These are phyloP conservation scores for Linurgus olivaceus DNA, from an alignment of 2,797 vertebrate genomes.

Conservation along the genomic window DNA sequence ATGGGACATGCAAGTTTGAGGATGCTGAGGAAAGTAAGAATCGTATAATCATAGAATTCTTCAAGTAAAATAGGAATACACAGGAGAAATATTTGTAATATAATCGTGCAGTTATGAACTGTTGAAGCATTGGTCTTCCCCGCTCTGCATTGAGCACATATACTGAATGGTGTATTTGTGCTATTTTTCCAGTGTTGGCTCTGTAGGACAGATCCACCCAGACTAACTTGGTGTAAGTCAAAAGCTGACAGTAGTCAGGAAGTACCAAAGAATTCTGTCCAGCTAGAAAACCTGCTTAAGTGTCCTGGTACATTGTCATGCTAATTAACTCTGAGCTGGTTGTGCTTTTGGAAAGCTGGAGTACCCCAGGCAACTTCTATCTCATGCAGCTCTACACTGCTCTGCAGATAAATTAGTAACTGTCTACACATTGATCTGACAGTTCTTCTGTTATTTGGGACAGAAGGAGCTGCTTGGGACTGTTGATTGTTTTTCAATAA, in stretches of 20 bases:
- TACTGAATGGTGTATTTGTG: not conserved
- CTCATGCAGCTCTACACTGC: not conserved
- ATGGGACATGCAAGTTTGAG: not conserved
- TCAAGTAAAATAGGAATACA: not conserved
- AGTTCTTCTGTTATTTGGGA: not conserved
- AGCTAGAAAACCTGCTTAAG: not conserved
- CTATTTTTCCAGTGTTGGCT: not conserved
- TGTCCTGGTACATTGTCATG: accelerated
- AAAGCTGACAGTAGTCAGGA: not conserved
- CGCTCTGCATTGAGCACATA: not conserved
- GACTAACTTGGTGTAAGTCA: not conserved
- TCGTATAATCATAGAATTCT: not conserved
- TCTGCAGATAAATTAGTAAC: not conserved
- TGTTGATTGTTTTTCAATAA: not conserved
- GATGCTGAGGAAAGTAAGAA: not conserved
- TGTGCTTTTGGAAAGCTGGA: not conserved
- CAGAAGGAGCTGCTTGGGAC: not conserved
- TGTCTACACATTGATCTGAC: not conserved
- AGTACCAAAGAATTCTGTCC: not conserved
- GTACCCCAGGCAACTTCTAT: not conserved
- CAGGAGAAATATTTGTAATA: not conserved
- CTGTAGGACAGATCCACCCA: not conserved
- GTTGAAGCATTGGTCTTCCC: not conserved
- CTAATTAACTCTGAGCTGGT: not conserved
- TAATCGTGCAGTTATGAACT: not conserved